Percentiles rank a stretch among this genome's conserved stretches.
Conservation (phyloP, 2,113 vertebrate genomes). For the Xiphophorus couchianus region DNA sequence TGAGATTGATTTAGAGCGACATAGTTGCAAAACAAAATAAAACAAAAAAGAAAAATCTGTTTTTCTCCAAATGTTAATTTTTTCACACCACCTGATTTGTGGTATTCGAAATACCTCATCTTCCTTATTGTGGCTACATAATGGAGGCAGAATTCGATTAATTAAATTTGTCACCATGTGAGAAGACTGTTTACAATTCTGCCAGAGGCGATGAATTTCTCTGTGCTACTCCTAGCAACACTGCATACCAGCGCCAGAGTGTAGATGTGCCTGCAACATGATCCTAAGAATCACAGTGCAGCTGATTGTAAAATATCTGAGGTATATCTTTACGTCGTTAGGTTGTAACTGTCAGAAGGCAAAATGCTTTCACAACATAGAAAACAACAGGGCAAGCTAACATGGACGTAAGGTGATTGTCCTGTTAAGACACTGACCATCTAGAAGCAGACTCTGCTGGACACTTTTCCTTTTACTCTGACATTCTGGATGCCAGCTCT, state of each 20-base stretch:
- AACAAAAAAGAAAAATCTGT: not conserved
- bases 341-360: not conserved
- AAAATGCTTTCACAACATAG: too few species aligned
- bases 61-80: not conserved
- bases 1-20: not conserved
- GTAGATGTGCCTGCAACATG: not conserved
- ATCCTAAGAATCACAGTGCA: slow-evolving; percentile 1
- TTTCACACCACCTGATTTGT: not conserved
- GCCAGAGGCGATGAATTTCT: slow-evolving; percentile 42
- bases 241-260: slow-evolving; percentile 13
- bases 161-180: slow-evolving; percentile 58
- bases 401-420: too few species aligned
- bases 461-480: too few species aligned
- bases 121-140: slow-evolving; percentile 18
- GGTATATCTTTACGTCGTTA: not conserved
- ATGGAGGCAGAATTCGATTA: slow-evolving; percentile 42
- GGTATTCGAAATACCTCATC: not conserved
- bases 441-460: too few species aligned
- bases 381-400: too few species aligned
- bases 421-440: too few species aligned
- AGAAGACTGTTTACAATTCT: slow-evolving; percentile 45
- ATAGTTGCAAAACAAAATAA: not conserved
- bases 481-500: too few species aligned
- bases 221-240: slow-evolving; percentile 22
- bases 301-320: not conserved